Evolutionary conservation across 2,113 vertebrate genomes (phyloP).

Genomic region (Lophura nycthemera): DNA sequence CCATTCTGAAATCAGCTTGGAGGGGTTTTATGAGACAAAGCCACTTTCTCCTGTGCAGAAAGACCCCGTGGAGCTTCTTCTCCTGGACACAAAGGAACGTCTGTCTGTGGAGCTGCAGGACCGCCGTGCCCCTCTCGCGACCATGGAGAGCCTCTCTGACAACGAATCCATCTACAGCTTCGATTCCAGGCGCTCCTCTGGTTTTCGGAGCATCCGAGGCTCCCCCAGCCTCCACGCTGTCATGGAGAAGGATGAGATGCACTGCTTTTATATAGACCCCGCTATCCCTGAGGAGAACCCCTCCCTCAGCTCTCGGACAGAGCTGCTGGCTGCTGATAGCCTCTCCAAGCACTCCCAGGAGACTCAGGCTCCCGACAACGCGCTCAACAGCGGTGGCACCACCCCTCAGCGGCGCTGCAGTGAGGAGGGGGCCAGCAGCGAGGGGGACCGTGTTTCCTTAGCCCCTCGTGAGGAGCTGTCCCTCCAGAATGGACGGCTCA

Average conservation of each 20-base stretch:
- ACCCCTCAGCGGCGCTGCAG: constrained; percentile 78
- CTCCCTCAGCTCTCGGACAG: constrained; percentile 95
- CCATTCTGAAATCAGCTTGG: constrained; percentile 95
- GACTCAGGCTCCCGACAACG: constrained; percentile 77
- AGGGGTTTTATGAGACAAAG: constrained; percentile 93
- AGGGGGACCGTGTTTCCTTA: constrained; percentile 55
- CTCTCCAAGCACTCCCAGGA: constrained; percentile 88
- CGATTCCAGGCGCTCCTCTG: constrained; percentile 95
- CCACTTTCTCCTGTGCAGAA: constrained; percentile 78
- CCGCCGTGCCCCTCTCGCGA: constrained; percentile 92
- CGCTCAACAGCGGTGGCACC: constrained; percentile 74
- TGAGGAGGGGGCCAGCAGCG: constrained; percentile 46
- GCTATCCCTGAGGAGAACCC: constrained; percentile 97
- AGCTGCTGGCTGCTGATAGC: constrained; percentile 92
- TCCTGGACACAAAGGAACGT: constrained; percentile 92
- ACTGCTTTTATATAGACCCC: constrained; percentile 91
- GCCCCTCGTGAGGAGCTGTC: constrained; percentile 69
- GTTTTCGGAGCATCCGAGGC: constrained; percentile 89
- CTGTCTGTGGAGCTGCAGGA: constrained; percentile 91
- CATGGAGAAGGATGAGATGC: constrained; percentile 84
- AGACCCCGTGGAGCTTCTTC: constrained; percentile 91
- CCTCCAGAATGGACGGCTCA: constrained; percentile 88
- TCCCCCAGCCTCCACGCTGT: constrained; percentile 94
- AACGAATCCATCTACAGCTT: constrained; percentile 97
- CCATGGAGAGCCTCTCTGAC: constrained; percentile 98